phyloP scores from a whole-genome alignment of 2,113 vertebrate species.

The Nettapus auritus region DNA sequence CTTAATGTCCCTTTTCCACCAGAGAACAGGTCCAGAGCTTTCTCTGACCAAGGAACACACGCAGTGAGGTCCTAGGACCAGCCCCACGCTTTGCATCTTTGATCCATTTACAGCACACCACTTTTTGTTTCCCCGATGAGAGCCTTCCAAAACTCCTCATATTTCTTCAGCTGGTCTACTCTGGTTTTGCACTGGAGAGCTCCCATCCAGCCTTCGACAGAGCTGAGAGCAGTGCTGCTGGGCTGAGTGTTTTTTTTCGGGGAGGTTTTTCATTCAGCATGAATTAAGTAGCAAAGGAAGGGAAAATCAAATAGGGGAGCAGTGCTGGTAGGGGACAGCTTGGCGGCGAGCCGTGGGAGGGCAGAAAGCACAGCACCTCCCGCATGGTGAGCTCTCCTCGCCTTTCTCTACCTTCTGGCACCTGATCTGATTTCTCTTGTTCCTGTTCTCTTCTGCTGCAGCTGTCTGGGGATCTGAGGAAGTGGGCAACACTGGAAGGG shows the following conservation, averaged over 20 bases:
- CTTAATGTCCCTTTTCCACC: neutral
- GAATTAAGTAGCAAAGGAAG: neutral
- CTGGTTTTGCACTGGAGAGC: neutral
- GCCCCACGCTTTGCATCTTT: neutral
- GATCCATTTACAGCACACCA: neutral
- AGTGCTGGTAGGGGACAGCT: neutral
- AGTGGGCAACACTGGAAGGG: slow-evolving; percentile 27
- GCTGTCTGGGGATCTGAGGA: neutral
- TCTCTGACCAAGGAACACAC: neutral
- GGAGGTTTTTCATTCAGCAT: neutral
- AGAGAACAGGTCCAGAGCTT: neutral
- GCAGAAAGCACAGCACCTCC: neutral
- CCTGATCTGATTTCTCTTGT: neutral
- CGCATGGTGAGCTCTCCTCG: rapidly evolving
- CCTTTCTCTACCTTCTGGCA: neutral
- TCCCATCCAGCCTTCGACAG: neutral
- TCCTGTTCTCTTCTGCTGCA: neutral
- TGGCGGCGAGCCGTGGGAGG: neutral
- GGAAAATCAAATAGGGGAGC: neutral
- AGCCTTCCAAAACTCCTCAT: neutral
- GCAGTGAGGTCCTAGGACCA: neutral
- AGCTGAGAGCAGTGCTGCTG: neutral
- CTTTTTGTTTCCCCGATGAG: neutral
- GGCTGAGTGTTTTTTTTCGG: neutral
- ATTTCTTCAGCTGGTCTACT: neutral